Conservation (phyloP, 2,888 invertebrate species). For the Chrysopilus asiliformis region DNA sequence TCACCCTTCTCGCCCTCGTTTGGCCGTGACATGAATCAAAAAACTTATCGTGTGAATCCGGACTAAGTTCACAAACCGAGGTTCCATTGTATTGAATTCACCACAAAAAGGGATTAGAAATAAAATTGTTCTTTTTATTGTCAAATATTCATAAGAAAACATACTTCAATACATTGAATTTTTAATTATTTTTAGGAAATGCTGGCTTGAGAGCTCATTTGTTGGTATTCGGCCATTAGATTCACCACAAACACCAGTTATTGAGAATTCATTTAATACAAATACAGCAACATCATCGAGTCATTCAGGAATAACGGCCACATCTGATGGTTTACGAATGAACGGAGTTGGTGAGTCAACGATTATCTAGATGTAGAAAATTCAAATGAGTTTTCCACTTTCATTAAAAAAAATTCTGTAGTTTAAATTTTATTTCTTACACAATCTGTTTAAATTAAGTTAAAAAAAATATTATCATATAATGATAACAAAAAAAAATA, state of each 20-base stretch:
- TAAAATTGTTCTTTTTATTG: too few relatives aligned
- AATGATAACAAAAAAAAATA: slow-evolving; percentile 8
- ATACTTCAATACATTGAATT: too few relatives aligned
- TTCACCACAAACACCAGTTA: slow-evolving; percentile 69
- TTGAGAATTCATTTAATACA: slow-evolving; percentile 33
- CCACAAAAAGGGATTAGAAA: too few relatives aligned
- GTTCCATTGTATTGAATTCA: too few relatives aligned
- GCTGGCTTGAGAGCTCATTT: slow-evolving; percentile 89
- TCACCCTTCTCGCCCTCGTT: too few relatives aligned
- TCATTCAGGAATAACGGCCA: slow-evolving; percentile 19
- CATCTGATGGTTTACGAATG: slow-evolving; percentile 29
- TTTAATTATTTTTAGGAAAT: slow-evolving; percentile 44
- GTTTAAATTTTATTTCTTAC: too few relatives aligned
- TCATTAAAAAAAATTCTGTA: too few relatives aligned
- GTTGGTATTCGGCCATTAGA: slow-evolving; percentile 74
- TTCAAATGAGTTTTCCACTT: neutral
- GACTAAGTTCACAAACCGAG: too few relatives aligned
- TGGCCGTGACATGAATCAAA: too few relatives aligned
- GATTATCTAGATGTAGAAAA: slow-evolving; percentile 24
- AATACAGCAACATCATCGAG: slow-evolving; percentile 29
- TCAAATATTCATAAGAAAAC: too few relatives aligned
- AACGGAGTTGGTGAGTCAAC: slow-evolving; percentile 41
- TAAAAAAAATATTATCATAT: slow-evolving; percentile 5
- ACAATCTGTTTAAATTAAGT: too few relatives aligned
- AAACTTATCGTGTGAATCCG: too few relatives aligned